Evolutionary conservation across 1,140 invertebrate species (phyloP), one percentile per base, ranked within the genome.

Genomic region (Lordiphosa stackelbergi): DNA sequence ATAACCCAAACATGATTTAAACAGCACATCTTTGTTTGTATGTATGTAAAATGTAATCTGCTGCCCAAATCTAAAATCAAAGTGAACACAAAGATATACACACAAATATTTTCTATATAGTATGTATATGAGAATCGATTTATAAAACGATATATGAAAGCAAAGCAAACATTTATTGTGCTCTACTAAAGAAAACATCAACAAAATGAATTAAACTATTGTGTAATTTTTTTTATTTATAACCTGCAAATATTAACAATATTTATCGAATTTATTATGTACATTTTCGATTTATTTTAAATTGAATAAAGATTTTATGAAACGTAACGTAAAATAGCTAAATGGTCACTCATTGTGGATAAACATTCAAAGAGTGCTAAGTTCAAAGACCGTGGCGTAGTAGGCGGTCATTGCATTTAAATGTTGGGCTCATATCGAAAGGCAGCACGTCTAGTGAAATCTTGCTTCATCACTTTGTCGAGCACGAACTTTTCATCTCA

Each of bases 231-330:
- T 79, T 24, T 79, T 74, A 79, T 79, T 81, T 75, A 75, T 71
- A 71, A 68, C 71, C 66, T 81, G 57, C 78, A 81, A 69, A 69
- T 69, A 71, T 69, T 58, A 79, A 65, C 71, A 49, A 79, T 79
- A 79, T 79, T 79, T 79, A 79, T 79, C 75, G 75, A 79, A 79
- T 79, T 79, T 79, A 79, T 79, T 79, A 79, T 81, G 71, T 79
- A 81, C 70, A 56, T 79, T 79, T 79, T 73, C 66, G 71, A 81
- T 79, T 79, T 81, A 68, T 71, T 75, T 75, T 68, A 74, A 74
- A 64, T 42, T 64, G 59, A 81, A 81, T 81, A 81, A 79, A 79
- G 71, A 81, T 75, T 79, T 79, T 81, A 75, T 68, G 71, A 81
- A 66, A 66, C 45, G 13, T 62, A 37, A 37, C 5, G 5, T 4